These are phyloP conservation scores for Hirundo rustica DNA, from an alignment of 2,797 vertebrate genomes.

Conservation along the genomic window DNA sequence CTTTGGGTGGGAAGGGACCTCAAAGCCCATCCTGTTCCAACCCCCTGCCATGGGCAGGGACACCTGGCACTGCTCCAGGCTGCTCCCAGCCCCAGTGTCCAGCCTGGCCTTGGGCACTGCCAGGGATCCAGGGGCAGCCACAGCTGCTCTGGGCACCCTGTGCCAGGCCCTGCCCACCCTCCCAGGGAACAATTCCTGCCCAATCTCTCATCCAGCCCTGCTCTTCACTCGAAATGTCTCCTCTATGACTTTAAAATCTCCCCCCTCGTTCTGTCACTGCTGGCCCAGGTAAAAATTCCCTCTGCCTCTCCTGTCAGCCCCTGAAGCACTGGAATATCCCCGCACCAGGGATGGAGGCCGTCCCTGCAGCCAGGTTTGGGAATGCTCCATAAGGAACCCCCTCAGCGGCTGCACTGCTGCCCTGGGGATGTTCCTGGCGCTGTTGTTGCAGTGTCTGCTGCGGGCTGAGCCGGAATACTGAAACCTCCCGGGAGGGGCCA, in stretches of 20 bases:
- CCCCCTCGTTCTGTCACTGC: background rate
- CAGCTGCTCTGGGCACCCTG: background rate
- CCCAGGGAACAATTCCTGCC: background rate
- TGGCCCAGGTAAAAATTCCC: background rate
- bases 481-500: background rate
- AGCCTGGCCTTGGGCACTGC: background rate
- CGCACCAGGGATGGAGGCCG: background rate
- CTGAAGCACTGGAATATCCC: background rate
- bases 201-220: fast-evolving
- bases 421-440: background rate
- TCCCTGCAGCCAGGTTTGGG: background rate
- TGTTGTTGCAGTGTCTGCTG: background rate
- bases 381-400: fast-evolving
- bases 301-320: background rate
- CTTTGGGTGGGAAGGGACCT: background rate
- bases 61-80: fast-evolving
- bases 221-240: background rate
- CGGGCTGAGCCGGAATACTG: fast-evolving
- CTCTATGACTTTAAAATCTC: background rate
- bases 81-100: fast-evolving
- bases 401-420: background rate
- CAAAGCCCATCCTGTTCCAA: fast-evolving
- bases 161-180: background rate
- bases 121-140: background rate
- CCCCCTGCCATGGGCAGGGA: background rate